phyloP scores from a whole-genome alignment of 1,140 invertebrate species.

The Lysiphlebus fabarum region DNA sequence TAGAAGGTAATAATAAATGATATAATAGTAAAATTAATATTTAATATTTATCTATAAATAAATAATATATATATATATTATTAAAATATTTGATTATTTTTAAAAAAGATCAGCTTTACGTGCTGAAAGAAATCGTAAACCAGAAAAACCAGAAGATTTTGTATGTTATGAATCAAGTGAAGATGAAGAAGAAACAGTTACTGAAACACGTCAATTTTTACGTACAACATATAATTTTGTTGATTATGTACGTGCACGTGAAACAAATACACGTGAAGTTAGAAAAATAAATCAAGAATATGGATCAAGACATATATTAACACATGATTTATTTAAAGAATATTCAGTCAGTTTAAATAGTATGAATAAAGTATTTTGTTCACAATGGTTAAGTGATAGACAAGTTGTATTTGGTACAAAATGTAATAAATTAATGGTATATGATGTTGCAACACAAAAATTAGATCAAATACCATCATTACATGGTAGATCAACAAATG shows the following conservation, averaged over 20 bases:
- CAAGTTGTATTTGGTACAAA: constrained; percentile 95
- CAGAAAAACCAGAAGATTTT: constrained; percentile 85
- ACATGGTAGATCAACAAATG: constrained; percentile 57
- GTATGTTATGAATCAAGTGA: constrained; percentile 83
- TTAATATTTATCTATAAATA: neutral
- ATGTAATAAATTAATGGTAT: constrained; percentile 83
- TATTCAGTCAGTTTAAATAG: constrained; percentile 76
- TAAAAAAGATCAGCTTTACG: constrained; percentile 44
- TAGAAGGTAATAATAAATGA: constrained; percentile 64
- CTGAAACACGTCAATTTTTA: constrained; percentile 68
- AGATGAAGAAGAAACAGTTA: constrained; percentile 73
- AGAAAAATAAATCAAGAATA: constrained; percentile 73
- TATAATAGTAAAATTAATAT: neutral
- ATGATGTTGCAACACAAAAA: constrained; percentile 51
- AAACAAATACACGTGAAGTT: constrained; percentile 68
- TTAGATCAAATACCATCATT: constrained; percentile 84
- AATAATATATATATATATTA: neutral
- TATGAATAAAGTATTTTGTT: constrained; percentile 96
- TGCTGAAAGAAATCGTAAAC: constrained; percentile 69
- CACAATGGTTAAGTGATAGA: constrained; percentile 90
- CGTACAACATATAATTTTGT: constrained; percentile 82
- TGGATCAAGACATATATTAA: constrained; percentile 80
- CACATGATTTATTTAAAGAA: constrained; percentile 84
- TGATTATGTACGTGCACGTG: constrained; percentile 75
- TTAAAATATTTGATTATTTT: constrained; percentile 6